Base-by-base conservation (phyloP, 2,888 invertebrate genomes). In the Hermodice carunculata region DNA sequence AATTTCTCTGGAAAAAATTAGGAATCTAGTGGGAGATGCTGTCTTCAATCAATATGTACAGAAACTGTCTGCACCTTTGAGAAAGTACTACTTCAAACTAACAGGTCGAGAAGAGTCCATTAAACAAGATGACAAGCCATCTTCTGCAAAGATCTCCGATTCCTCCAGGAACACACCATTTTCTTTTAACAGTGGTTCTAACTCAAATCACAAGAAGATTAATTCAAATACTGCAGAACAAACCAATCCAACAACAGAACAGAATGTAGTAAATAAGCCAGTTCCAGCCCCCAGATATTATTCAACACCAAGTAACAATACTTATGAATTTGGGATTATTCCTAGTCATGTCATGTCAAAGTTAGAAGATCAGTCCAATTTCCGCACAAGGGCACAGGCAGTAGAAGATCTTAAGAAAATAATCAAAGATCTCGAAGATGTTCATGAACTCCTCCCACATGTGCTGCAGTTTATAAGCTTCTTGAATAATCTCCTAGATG, bases 391-490 rank as follows among this genome's bases (percentile, higher is more conserved):
- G 61, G 88, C 89, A 26, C 88, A 89, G 62, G 90, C 89, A 14
- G 84, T 90, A 63, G 90, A 91, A 76, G 87, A 90, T 74, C 85
- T 91, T 51, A 87, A 89, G 67, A 85, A 86, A 19, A 87, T 89
- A 34, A 82, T 93, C 34, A 77, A 76, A 61, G 79, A 81, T 46
- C 77, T 84, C 54, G 69, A 76, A 54, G 72, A 76, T 40, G 68
- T 76, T 40, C 67, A 67, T 17, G 74, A 86, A 51, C 87, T 91
- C 53, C 89, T 90, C 76, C 89, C 91, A 2, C 88, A 90, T 80
- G 86, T 92, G 77, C 88, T 90, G 70, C 88, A 90, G 31, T 88
- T 92, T 67, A 87, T 93, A 62, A 88, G 90, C 73, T 89, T 91
- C 31, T 85, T 93, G 26, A 86, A 86, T 44, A 82, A 85, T 54